Evolutionary conservation across 2,797 vertebrate genomes (phyloP), one percentile per base, ranked within the genome.

Genomic region (Acanthopagrus latus): DNA sequence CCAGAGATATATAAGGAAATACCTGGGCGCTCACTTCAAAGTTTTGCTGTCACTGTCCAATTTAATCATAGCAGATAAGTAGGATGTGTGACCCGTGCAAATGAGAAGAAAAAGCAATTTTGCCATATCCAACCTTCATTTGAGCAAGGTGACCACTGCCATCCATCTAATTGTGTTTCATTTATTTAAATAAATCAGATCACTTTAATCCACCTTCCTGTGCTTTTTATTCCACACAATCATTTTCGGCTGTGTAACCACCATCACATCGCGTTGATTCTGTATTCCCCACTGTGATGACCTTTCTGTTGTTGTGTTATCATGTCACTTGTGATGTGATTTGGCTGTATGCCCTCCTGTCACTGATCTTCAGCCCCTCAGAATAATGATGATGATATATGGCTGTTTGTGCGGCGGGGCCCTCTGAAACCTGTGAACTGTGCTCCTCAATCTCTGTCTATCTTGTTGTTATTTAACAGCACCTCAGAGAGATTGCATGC

Each of bases 361-460:
- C 78, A 80, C 76, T 71, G 87, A 88, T 78, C 85, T 76, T 12
- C 77, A 75, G 78, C 78, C 77, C 75, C 64, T 89, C 82, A 77
- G 74, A 82, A 81, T 88, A 81, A 90, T 84, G 86, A 88, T 81
- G 86, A 82, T 81, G 91, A 93, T 88, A 57, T 75, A 88, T 80
- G 84, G 71, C 50, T 84, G 75, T 83, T 82, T 87, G 84, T 82
- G 82, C 48, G 16, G 33, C 5, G 52, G 44, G 80, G 55, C 87
- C 84, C 75, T 82, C 82, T 70, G 82, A 81, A 86, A 81, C 77
- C 71, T 21, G 41, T 75, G 73, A 87, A 80, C 81, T 80, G 38
- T 72, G 86, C 78, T 78, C 76, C 73, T 88, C 83, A 29, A 80
- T 90, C 88, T 87, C 78, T 50, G 82, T 85, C 86, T 82, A 29